Base-by-base conservation (phyloP, 2,113 vertebrate genomes). In the Barbus barbus region DNA sequence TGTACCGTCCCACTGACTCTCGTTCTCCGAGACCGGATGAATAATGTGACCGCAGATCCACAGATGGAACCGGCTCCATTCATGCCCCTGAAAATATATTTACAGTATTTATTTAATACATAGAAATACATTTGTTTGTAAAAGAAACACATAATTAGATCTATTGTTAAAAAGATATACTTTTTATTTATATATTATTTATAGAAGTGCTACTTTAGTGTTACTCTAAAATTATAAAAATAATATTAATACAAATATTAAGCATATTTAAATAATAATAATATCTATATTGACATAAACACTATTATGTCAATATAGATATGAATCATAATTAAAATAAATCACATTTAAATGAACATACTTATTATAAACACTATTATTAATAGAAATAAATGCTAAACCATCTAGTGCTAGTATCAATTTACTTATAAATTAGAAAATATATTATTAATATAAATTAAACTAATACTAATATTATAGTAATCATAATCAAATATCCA, bases 1-100 rank as follows among this genome's bases (percentile, higher is more conserved):
- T 89, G 92, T 84, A 87, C 89, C 89, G 88, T 88, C 90, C 88
- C 79, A 80, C 83, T 53, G 90, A 90, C 84, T 82, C 38, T 38
- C 89, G 88, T 16, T 81, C 75, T 73, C 73, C 18, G 56, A 5
- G 31, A 24, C 46, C 65, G 20, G 5, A 24, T 24, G 83, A 83
- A 83, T 65, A 74, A 83, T 76, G 16, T 48, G 3, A 48, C 12
- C 18, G 1, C 38, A 65, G 38, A 61, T 22, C n/a, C 36, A 20
- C 22, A 79, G 56, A 63, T 14, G 38, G 14, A n/a, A 1, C 22
- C 9, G 13, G 12, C 46, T 53, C 16, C 28, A 14, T 33, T 56
- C 48, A 24, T 24, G 31, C 18, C 67, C 14, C 9, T 1, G 9
- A 2, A 41, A 41, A 36, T 16, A 1, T 60, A n/a, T n/a, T 60